phyloP scores from a whole-genome alignment of 1,140 invertebrate genomes.

The Anastatus disparis region DNA sequence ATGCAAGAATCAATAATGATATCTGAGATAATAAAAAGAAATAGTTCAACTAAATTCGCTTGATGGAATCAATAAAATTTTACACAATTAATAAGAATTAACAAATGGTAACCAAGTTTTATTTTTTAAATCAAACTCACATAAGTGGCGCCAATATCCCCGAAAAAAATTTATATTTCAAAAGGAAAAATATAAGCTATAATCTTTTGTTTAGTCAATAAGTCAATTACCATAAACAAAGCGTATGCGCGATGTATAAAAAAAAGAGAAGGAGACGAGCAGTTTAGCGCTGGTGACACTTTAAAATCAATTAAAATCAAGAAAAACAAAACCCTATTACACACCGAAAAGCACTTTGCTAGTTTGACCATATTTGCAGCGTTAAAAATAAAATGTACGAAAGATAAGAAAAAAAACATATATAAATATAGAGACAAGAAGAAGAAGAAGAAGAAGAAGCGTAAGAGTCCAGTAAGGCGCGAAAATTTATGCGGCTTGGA shows the following conservation, averaged over 20 bases:
- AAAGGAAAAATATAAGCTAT: too few species aligned
- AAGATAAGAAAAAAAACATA: too few species aligned
- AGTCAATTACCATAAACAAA: slow-evolving; percentile 15
- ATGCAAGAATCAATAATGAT: too few species aligned
- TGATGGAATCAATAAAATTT: too few species aligned
- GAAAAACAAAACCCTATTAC: slow-evolving; percentile 32
- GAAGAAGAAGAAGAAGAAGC: neutral
- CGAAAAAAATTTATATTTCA: too few species aligned
- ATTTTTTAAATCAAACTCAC: too few species aligned
- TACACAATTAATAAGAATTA: too few species aligned
- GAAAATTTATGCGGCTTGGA: slow-evolving; percentile 34
- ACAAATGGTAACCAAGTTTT: too few species aligned
- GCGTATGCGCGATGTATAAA: neutral
- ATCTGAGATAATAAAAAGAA: too few species aligned
- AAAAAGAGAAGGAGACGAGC: neutral
- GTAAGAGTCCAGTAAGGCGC: too few species aligned
- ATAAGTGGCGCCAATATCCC: too few species aligned
- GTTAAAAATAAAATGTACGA: neutral
- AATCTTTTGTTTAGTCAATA: slow-evolving; percentile 7
- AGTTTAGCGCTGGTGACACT: slow-evolving; percentile 18
- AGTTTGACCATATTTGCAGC: neutral
- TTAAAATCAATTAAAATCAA: slow-evolving; percentile 36
- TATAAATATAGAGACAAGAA: neutral
- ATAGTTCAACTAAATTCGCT: too few species aligned
- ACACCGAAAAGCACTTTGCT: slow-evolving; percentile 38